phyloP scores from a whole-genome alignment of 2,888 invertebrate species.

The Sphinx pinastri region DNA sequence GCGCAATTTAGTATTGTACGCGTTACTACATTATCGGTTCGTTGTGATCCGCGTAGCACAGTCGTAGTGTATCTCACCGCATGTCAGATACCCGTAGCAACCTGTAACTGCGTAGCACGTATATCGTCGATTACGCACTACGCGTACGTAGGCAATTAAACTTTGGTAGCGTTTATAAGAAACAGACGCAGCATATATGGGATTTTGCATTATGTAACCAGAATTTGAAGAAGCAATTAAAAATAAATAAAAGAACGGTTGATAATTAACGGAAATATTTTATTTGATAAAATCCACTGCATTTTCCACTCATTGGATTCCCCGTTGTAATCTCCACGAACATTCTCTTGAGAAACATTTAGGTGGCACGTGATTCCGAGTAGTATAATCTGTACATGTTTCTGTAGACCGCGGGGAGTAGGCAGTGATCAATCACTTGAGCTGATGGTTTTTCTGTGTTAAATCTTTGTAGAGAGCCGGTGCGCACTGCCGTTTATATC shows the following conservation, averaged over 20 bases:
- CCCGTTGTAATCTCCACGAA: not conserved
- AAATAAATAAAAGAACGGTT: not conserved
- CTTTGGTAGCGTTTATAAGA: not conserved
- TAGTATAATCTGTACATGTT: constrained; percentile 8
- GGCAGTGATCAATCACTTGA: constrained; percentile 11
- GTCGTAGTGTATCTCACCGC: not conserved
- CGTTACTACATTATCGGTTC: too few relatives aligned
- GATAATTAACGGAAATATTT: not conserved
- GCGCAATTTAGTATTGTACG: too few relatives aligned
- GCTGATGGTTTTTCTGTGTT: constrained; percentile 22
- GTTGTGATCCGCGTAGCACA: not conserved
- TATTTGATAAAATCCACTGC: not conserved
- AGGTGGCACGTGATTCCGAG: constrained; percentile 16
- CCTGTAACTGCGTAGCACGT: not conserved
- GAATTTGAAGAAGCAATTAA: too few relatives aligned
- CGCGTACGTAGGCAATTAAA: too few relatives aligned
- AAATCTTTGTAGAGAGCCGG: constrained; percentile 2
- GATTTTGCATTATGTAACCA: not conserved
- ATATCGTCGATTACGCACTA: not conserved
- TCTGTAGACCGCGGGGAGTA: not conserved
- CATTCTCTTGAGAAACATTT: constrained; percentile 19
- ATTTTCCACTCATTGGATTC: constrained; percentile 3
- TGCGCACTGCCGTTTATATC: too few relatives aligned
- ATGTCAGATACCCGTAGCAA: not conserved
- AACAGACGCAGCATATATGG: too few relatives aligned